Percentiles rank a stretch among this genome's conserved stretches.
Conservation (phyloP, 2,113 vertebrate genomes). For the Gallinago paraguaiae region DNA sequence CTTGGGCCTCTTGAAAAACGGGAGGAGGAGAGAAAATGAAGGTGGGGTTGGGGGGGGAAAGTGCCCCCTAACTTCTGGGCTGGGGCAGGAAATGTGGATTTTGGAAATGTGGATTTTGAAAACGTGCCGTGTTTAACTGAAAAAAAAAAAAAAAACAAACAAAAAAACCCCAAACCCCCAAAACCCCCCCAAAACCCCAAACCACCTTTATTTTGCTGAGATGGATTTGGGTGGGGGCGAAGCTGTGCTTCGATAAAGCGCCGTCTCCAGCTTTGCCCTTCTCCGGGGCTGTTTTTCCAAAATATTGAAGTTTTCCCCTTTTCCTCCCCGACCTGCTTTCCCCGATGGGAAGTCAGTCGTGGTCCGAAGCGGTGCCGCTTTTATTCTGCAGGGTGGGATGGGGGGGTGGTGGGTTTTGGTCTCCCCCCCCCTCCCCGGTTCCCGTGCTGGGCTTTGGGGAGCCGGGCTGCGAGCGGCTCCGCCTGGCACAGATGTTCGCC, state of each 20-base stretch:
- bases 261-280: not conserved
- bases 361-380: accelerated
- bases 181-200: not conserved
- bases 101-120: not conserved
- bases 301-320: not conserved
- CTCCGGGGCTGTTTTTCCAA: not conserved
- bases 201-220: not conserved
- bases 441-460: not conserved
- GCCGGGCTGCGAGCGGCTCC: not conserved
- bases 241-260: not conserved
- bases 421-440: not conserved
- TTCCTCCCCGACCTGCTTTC: not conserved
- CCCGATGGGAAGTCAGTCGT: not conserved
- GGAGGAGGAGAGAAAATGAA: not conserved
- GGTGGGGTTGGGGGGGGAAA: accelerated
- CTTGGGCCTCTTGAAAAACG: accelerated
- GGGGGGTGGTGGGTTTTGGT: not conserved
- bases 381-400: accelerated
- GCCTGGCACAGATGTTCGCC: not conserved
- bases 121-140: not conserved
- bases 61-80: not conserved
- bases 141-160: not conserved
- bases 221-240: not conserved
- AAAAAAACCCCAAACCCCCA: not conserved
- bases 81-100: slow-evolving; percentile 15